Evolutionary conservation across 92 coral and sea anemone species (phyloP), one percentile per base, ranked within the genome.

Genomic region (Actinernus sp.): DNA sequence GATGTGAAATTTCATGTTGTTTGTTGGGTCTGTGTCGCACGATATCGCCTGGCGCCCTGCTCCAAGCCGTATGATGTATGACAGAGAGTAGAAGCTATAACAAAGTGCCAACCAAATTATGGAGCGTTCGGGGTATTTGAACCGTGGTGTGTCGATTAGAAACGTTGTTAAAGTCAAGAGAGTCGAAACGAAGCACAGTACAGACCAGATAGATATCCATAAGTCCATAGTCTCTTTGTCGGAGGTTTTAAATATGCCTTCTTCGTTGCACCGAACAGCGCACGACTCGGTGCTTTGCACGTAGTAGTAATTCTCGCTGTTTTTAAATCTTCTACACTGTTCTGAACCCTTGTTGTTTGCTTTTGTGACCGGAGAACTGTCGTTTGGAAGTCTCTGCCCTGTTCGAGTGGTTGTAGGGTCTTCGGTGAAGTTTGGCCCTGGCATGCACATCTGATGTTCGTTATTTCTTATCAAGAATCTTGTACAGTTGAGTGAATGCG

Each of bases 191-290:
- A 95, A 88, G 45, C 99, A 95, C 55, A 91, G 26, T 24, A 80
- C 65, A 14, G 99, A 84, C 95, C 97, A 92, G 22, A 77, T 75
- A 4, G 99, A 75, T 94, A 95, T 95, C 99, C 99, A 95, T 14
- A 60, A 33, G 21, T 95, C 99, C 58, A 92, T 76, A 11, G 79
- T 79, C 20, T 84, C 61, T 57, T 88, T 87, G 53, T 92, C 91
- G 19, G 85, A 71, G 4, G 78, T 47, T 14, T 61, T 81, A 52
- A 87, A 95, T 41, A 95, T 88, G 31, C 99, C 99, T 32, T 95
- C 99, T 73, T 88, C 72, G 41, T 81, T 71, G 64, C 99, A 95
- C 30, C 85, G 73, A 21, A 91, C 83, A 0, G 97, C 95, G 58
- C 97, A 91, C 8, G 98, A 93, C 26, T 79, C 90, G n/a, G 89